Conservation (phyloP, 35 echinoderm and acorn worm species). For the Heliocidaris tuberculata region DNA sequence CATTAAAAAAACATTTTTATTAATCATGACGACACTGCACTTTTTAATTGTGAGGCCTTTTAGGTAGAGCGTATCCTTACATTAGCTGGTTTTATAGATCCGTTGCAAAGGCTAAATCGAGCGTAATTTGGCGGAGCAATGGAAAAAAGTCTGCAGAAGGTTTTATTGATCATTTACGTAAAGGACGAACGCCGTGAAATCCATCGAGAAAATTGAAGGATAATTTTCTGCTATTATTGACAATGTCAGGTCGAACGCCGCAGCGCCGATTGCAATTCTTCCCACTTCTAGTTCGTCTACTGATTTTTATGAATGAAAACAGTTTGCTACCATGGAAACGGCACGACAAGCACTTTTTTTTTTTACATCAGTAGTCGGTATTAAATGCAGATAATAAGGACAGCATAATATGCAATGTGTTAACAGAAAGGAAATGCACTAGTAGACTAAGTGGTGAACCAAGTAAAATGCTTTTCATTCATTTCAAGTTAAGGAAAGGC, state of each 20-base stretch:
- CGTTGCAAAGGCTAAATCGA: not conserved
- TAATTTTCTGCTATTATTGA: not conserved
- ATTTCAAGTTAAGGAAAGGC: not conserved
- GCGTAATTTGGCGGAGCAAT: slow-evolving; percentile 8
- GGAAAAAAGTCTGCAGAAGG: not conserved
- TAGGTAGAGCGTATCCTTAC: not conserved
- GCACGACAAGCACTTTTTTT: not conserved
- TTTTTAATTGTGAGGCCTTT: not conserved
- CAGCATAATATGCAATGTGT: not conserved
- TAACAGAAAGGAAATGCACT: not conserved
- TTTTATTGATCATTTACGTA: slow-evolving; percentile 3
- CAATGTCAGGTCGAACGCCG: not conserved
- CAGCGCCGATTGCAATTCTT: not conserved
- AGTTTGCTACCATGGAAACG: not conserved
- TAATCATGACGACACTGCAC: not conserved
- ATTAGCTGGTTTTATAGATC: not conserved
- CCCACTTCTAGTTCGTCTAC: not conserved
- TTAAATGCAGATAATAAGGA: not conserved
- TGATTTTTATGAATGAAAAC: not conserved
- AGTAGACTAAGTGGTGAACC: not conserved
- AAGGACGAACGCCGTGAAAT: not conserved
- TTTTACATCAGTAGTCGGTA: not conserved
- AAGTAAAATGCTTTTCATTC: not conserved
- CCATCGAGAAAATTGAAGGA: not conserved
- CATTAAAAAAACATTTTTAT: not conserved